Percentiles rank a stretch among this genome's conserved stretches.
These are phyloP conservation scores for Amphipyra berbera DNA, from an alignment of 2,888 invertebrate species.

Conservation along the genomic window DNA sequence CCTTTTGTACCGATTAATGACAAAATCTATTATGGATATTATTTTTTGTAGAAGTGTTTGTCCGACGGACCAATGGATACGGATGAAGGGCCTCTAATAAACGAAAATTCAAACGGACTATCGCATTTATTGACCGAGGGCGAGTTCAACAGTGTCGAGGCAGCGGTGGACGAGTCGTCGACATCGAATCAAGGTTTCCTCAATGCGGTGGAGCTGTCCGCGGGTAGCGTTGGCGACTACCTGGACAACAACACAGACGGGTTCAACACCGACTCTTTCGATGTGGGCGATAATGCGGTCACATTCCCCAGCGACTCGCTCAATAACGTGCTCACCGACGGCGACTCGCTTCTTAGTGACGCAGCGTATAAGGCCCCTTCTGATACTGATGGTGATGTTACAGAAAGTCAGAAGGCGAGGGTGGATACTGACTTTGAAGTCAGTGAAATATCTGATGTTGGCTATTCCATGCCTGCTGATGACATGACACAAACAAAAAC, in stretches of 20 bases:
- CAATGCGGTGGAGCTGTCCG: constrained; percentile 85
- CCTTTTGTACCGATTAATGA: constrained; percentile 5
- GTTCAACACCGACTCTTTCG: constrained; percentile 81
- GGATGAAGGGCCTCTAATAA: constrained; percentile 84
- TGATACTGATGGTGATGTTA: constrained; percentile 77
- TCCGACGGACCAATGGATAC: constrained; percentile 83
- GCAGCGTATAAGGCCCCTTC: constrained; percentile 70
- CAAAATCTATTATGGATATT: neutral
- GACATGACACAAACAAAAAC: constrained; percentile 51
- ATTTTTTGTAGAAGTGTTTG: constrained; percentile 78
- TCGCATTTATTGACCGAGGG: constrained; percentile 85
- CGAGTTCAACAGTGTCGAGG: constrained; percentile 85
- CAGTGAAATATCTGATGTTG: constrained; percentile 64
- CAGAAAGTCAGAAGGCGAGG: constrained; percentile 69
- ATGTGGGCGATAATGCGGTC: constrained; percentile 85
- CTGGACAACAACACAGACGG: constrained; percentile 80
- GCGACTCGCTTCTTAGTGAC: constrained; percentile 81
- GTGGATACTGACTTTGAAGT: constrained; percentile 67
- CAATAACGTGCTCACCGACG: constrained; percentile 80
- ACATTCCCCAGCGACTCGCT: constrained; percentile 82
- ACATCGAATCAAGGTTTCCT: constrained; percentile 85
- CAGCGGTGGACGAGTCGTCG: constrained; percentile 83
- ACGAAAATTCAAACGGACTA: constrained; percentile 85
- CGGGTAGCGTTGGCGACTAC: constrained; percentile 85
- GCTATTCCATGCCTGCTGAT: constrained; percentile 60